Conservation (phyloP, 2,797 vertebrate genomes). For the Basileuterus tristriatus region DNA sequence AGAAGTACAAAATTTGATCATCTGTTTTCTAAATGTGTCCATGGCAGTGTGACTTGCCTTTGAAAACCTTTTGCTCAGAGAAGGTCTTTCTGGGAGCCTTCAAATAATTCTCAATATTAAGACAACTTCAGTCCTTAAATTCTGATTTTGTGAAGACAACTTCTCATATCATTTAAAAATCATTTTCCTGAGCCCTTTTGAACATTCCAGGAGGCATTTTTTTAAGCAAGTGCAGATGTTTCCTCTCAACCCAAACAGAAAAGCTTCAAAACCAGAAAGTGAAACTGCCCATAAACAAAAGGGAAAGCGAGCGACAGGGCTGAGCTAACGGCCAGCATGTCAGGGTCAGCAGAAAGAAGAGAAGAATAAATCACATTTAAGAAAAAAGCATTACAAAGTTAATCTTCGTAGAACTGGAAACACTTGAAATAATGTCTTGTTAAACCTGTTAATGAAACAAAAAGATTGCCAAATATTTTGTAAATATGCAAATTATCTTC, state of each 20-base stretch:
- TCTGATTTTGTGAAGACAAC: slow-evolving; percentile 22
- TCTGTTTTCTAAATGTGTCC: slow-evolving; percentile 75
- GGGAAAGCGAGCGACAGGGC: slow-evolving; percentile 4
- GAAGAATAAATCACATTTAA: background rate
- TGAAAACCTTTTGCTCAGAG: slow-evolving; percentile 32
- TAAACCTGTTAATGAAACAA: background rate
- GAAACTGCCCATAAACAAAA: slow-evolving; percentile 68
- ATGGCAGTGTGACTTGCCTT: background rate
- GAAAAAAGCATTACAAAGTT: background rate
- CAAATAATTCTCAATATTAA: slow-evolving; percentile 10
- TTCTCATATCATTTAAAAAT: slow-evolving; percentile 5
- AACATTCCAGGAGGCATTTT: slow-evolving; percentile 47
- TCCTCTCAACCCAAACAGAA: slow-evolving; percentile 61
- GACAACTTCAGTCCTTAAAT: background rate
- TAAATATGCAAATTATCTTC: background rate
- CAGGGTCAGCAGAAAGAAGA: background rate
- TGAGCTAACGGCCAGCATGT: background rate
- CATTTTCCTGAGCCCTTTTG: slow-evolving; percentile 34
- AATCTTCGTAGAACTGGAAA: background rate
- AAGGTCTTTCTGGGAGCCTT: background rate
- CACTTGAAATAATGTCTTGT: background rate
- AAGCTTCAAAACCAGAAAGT: slow-evolving; percentile 64
- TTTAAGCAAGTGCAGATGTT: slow-evolving; percentile 59
- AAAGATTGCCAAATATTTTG: background rate
- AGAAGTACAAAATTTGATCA: slow-evolving; percentile 76